Conservation (phyloP, 2,888 invertebrate species). For the Philhelius pedissequus region DNA sequence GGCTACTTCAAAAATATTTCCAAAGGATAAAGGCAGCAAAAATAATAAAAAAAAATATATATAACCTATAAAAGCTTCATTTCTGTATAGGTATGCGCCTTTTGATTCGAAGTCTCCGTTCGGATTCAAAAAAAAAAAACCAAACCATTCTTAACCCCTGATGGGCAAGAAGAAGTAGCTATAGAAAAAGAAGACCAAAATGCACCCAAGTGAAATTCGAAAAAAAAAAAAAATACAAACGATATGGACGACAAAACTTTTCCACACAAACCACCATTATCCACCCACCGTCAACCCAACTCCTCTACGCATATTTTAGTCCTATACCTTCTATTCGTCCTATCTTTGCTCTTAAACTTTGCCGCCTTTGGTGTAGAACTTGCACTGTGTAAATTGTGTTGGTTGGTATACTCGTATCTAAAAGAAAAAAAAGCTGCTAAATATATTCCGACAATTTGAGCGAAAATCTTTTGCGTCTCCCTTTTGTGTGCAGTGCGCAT, state of each 20-base stretch:
- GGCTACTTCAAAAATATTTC: slow-evolving; percentile 4
- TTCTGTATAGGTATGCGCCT: slow-evolving; percentile 3
- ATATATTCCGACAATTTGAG: slow-evolving; percentile 67
- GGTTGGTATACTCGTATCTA: background rate
- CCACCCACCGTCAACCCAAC: background rate
- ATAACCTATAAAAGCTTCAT: slow-evolving; percentile 2
- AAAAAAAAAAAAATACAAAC: slow-evolving; percentile 17
- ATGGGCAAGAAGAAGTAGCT: slow-evolving; percentile 23
- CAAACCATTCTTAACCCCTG: slow-evolving; percentile 57
- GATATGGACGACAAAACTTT: slow-evolving; percentile 52
- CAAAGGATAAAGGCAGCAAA: background rate
- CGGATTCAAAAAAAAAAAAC: slow-evolving; percentile 20
- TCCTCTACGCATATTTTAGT: slow-evolving; percentile 5
- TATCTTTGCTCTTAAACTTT: slow-evolving; percentile 17
- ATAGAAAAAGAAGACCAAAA: slow-evolving; percentile 22
- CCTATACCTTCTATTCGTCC: too few relatives aligned
- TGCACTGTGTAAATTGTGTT: slow-evolving; percentile 16
- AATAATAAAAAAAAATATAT: background rate
- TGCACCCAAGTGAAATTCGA: slow-evolving; percentile 47
- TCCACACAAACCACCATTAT: background rate
- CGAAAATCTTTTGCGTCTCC: slow-evolving; percentile 54
- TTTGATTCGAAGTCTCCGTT: slow-evolving; percentile 29
- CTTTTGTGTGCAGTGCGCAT: background rate
- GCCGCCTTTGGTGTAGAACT: background rate
- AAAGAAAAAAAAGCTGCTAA: slow-evolving; percentile 17